phyloP scores from a whole-genome alignment of 2,888 invertebrate genomes.

The Diarsia brunnea region DNA sequence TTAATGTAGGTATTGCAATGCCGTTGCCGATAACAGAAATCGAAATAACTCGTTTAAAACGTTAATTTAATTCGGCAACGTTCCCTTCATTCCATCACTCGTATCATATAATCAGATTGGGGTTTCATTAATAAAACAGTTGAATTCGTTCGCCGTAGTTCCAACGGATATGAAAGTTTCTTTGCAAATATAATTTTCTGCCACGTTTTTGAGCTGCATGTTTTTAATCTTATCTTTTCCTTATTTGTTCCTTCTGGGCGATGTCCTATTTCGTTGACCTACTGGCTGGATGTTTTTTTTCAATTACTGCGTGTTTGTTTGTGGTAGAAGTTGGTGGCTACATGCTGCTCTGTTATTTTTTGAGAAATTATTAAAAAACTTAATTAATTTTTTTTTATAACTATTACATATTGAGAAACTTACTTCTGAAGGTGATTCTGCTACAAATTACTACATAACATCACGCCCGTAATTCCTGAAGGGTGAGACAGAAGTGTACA shows the following conservation, averaged over 20 bases:
- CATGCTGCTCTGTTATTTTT: background rate
- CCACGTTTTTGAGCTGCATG: conserved; percentile 36
- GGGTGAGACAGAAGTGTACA: background rate
- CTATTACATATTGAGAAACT: background rate
- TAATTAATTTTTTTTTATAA: no score
- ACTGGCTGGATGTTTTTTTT: conserved; percentile 20
- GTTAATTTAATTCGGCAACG: conserved; percentile 47
- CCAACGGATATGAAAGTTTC: conserved; percentile 69
- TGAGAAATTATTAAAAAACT: background rate
- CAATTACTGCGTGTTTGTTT: conserved; percentile 47
- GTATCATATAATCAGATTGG: conserved; percentile 71
- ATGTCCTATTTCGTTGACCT: conserved; percentile 55
- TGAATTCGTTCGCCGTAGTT: conserved; percentile 66
- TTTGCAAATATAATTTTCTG: conserved; percentile 60
- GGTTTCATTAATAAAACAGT: conserved; percentile 79
- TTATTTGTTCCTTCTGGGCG: conserved; percentile 46
- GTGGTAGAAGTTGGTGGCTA: background rate
- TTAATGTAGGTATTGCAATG: no score
- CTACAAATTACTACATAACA: background rate
- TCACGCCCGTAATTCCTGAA: background rate
- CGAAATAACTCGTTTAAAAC: conserved; percentile 33
- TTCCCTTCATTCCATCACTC: conserved; percentile 41
- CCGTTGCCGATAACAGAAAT: conserved; percentile 26
- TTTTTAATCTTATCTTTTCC: conserved; percentile 57
- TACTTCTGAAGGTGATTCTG: background rate